Conservation (phyloP, 2,113 vertebrate genomes). For the Regulus satrapa region DNA sequence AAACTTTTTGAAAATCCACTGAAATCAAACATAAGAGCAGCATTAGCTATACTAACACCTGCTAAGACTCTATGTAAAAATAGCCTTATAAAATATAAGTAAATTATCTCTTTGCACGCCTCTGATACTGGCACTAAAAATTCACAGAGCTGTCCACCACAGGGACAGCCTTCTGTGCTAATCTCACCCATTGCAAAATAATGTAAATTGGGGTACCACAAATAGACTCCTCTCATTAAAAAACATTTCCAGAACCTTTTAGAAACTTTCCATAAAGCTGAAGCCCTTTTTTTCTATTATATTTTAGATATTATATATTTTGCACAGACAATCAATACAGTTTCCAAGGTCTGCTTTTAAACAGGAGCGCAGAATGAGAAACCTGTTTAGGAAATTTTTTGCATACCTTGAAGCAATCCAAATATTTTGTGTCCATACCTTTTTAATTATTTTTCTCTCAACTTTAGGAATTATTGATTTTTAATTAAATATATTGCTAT, state of each 20-base stretch:
- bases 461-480: neutral
- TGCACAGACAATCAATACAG: neutral
- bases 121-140: neutral
- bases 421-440: neutral
- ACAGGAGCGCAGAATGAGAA: neutral
- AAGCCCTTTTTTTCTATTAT: neutral
- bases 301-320: neutral
- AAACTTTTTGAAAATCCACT: slow-evolving; percentile 41
- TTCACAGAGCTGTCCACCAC: neutral
- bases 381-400: neutral
- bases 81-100: neutral
- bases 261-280: neutral
- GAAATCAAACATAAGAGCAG: slow-evolving; percentile 30
- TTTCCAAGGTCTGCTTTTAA: neutral
- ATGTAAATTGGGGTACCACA: neutral
- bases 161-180: neutral
- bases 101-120: neutral
- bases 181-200: neutral
- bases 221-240: neutral
- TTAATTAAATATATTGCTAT: neutral
- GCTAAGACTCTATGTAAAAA: neutral
- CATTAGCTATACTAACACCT: neutral
- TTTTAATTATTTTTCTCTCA: neutral
- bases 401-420: neutral
- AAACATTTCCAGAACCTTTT: neutral